Percentiles rank a stretch among this genome's conserved stretches.
phyloP scores from a whole-genome alignment of 2,113 vertebrate genomes.

The Lates calcarifer region DNA sequence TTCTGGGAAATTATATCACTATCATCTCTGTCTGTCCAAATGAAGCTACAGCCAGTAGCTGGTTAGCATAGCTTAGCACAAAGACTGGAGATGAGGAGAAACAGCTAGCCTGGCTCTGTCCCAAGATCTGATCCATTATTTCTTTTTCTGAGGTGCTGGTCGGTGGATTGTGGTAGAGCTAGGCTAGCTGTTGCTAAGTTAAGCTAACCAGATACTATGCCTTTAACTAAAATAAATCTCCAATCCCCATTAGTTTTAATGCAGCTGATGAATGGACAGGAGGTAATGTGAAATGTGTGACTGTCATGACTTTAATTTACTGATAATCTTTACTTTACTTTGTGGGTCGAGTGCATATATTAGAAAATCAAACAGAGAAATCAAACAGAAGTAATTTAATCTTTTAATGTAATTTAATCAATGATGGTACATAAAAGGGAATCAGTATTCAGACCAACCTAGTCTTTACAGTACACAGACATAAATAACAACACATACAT shows the following conservation, averaged over 20 bases:
- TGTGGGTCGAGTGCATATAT: conserved; percentile 16
- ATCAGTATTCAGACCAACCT: not conserved
- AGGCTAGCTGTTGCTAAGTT: too few species aligned
- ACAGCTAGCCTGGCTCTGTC: not conserved
- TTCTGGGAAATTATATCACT: not conserved
- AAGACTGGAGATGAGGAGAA: not conserved
- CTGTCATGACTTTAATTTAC: too few species aligned
- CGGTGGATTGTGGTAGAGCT: too few species aligned
- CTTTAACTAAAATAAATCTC: too few species aligned
- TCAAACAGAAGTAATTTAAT: conserved; percentile 29
- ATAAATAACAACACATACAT: conserved; percentile 3
- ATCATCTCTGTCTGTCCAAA: not conserved
- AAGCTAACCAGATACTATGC: too few species aligned
- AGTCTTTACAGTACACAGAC: not conserved
- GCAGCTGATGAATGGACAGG: too few species aligned
- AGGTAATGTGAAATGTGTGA: too few species aligned
- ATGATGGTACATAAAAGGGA: not conserved
- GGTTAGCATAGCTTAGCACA: not conserved
- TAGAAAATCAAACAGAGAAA: conserved; percentile 1
- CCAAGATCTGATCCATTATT: too few species aligned
- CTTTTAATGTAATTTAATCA: conserved; percentile 38
- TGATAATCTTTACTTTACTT: too few species aligned
- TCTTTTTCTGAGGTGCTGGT: too few species aligned
- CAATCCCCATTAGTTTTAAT: too few species aligned
- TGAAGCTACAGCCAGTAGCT: not conserved